Evolutionary conservation across 92 coral and sea anemone genomes (phyloP), one percentile per base, ranked within the genome.

Genomic region (Porites divaricata): DNA sequence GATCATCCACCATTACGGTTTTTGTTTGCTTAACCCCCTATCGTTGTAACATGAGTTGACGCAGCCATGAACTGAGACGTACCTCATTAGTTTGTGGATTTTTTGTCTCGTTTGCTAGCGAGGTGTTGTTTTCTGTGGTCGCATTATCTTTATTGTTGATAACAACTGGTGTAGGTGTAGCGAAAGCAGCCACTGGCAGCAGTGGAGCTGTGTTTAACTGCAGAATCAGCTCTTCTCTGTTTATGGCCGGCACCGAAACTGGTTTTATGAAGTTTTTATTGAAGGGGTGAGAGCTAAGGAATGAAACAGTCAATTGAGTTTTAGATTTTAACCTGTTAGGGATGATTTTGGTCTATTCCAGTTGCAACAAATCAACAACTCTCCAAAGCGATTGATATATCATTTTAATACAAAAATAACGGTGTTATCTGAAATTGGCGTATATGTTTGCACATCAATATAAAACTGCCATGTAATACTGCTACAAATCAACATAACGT

Each of bases 141-240:
- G 19, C 67, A 17, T 80, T 80, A 9, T 56, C 28, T 1, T 16
- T 35, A 0, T 4, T 28, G 50, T 28, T 19, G 67, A 24, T 20
- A 11, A 9, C 7, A 9, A 22, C 16, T 23, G 24, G 1, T 11
- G n/a, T 67, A 8, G 50, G 28, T 25, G 17, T 26, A 9, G 25
- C 52, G 41, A 24, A 35, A 35, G 4, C 84, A 41, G 16, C 61
- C 21, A 28, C n/a, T 26, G 52, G 52, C 9, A 80, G 9, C n/a
- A 69, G 76, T 7, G 65, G 56, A 16, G 84, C 84, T 7, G 75
- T 54, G 49, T 80, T 80, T 67, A 80, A 54, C 76, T 53, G 75
- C 11, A 80, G 67, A 68, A 28, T 9, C 20, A 80, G 76, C 9
- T 50, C 15, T 16, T 9, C 4, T 10, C 84, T 80, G 3, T 0